Evolutionary conservation across 53 echinoderm and acorn worm species (phyloP).

Genomic region (Echinarachnius parma): DNA sequence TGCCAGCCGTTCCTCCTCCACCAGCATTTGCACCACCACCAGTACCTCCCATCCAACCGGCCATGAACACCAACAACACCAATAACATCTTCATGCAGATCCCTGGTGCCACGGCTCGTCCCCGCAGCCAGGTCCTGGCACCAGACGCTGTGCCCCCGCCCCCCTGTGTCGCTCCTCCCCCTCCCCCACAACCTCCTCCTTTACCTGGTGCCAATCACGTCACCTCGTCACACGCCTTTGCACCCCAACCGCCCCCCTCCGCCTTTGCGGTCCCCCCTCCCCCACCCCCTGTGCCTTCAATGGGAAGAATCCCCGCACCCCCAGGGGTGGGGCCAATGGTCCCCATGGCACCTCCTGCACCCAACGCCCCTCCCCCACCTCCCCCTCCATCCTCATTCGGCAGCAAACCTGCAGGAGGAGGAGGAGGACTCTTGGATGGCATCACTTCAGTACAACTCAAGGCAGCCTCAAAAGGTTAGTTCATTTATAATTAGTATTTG

Average conservation of each 20-base stretch:
- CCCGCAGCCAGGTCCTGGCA: conserved; percentile 12
- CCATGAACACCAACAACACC: conserved; percentile 25
- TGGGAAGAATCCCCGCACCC: conserved; percentile 15
- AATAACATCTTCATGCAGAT: conserved; percentile 63
- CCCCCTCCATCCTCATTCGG: conserved; percentile 51
- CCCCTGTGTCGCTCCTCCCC: conserved; percentile 6
- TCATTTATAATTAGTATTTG: too few relatives aligned
- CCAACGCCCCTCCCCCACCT: conserved; percentile 44
- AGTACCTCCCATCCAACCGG: conserved; percentile 21
- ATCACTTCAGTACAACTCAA: conserved; percentile 59
- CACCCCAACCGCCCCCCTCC: conserved; percentile 53
- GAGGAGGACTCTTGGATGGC: conserved; percentile 57
- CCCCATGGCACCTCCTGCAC: conserved; percentile 52
- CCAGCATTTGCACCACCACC: conserved; percentile 59
- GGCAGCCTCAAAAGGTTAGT: conserved; percentile 39
- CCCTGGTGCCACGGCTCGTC: conserved; percentile 47
- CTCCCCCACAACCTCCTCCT: conserved; percentile 29
- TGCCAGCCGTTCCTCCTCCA: conserved; percentile 50
- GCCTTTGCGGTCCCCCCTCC: conserved; percentile 33
- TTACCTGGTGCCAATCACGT: conserved; percentile 12
- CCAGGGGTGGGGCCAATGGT: conserved; percentile 17
- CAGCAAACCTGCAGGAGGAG: conserved; percentile 16
- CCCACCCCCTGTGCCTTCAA: conserved; percentile 47
- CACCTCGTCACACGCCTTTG: neutral
- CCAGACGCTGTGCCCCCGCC: conserved; percentile 25